Conservation (phyloP, 2,888 invertebrate species). For the Protodeltote pygarga region DNA sequence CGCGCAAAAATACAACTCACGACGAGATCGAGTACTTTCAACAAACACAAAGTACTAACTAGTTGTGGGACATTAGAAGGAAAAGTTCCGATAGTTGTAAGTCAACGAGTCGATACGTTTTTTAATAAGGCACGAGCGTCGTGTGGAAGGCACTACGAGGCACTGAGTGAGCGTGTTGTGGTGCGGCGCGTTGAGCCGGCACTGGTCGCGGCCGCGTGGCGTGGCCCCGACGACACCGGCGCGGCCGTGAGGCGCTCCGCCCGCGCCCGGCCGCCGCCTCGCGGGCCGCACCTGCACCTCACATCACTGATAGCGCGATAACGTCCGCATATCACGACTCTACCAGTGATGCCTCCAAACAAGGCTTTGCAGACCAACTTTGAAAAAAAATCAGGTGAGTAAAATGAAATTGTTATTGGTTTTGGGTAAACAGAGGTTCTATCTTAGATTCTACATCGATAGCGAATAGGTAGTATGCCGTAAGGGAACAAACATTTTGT, state of each 20-base stretch:
- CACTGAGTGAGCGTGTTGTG: constrained; percentile 56
- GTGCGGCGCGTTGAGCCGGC: constrained; percentile 22
- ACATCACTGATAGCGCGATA: constrained; percentile 65
- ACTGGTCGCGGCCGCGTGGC: constrained; percentile 6
- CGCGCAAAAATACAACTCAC: constrained; percentile 35
- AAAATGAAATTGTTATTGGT: too few species aligned
- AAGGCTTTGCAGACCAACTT: not conserved
- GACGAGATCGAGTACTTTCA: constrained; percentile 28
- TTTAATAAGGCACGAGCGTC: constrained; percentile 66
- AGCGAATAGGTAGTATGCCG: too few species aligned
- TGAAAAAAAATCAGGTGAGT: too few species aligned
- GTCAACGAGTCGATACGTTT: constrained; percentile 25
- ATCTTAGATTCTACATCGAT: too few species aligned
- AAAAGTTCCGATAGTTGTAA: constrained; percentile 34
- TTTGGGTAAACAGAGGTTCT: too few species aligned
- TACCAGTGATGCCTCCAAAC: not conserved
- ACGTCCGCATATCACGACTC: not conserved
- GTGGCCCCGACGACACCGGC: constrained; percentile 32
- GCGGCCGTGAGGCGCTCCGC: constrained; percentile 13
- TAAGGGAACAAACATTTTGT: too few species aligned
- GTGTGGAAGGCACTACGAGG: constrained; percentile 69
- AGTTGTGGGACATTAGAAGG: constrained; percentile 18
- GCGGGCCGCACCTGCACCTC: constrained; percentile 50
- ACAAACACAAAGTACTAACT: constrained; percentile 27
- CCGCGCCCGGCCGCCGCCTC: constrained; percentile 25